Base-by-base conservation (phyloP, 2,888 invertebrate species). In the Crioceris asparagi region DNA sequence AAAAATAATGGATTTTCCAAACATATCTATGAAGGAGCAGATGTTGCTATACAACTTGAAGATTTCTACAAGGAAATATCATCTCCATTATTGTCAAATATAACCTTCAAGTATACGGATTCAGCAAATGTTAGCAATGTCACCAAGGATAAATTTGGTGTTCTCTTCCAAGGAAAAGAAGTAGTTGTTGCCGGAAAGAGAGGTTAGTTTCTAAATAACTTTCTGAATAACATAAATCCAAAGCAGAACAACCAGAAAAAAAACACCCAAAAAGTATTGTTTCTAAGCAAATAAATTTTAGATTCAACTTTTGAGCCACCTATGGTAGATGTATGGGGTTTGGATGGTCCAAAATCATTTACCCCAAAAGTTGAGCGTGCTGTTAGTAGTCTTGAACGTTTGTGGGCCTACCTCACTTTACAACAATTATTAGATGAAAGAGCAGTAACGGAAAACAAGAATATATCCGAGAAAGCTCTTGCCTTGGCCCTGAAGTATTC, bases 11-110 rank as follows among this genome's bases (percentile, higher is more conserved):
- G 80, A 3, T 77, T 79, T 59, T 73, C 77, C 51, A 65, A 79
- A 2, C 75, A 76, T 57, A 81, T 84, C 47, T 81, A 81, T 61
- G 79, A 78, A 57, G 77, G 74, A n/a, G 69, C 77, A 0, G 80
- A 80, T 56, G 77, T 80, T 2, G 69, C 72, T 43, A 59, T 76
- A 27, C 82, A 83, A 58, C 64, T 83, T 29, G 65, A 71, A 32
- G 71, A 74, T 55, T 80, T 79, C 63, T 80, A 78, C 65, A 67
- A 68, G 23, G 74, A 78, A 60, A 75, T 84, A 38, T 72, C 81
- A 0, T 77, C 77, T 4, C 82, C 83, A 1, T 64, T 80, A 7
- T 64, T 83, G 32, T 66, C 74, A 2, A 70, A 81, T 52, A 74
- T 83, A 37, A 67, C 69, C 11, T 78, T 83, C 56, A 65, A 66